Evolutionary conservation across 2,888 invertebrate species (phyloP).

Genomic region (Philereme transversata): DNA sequence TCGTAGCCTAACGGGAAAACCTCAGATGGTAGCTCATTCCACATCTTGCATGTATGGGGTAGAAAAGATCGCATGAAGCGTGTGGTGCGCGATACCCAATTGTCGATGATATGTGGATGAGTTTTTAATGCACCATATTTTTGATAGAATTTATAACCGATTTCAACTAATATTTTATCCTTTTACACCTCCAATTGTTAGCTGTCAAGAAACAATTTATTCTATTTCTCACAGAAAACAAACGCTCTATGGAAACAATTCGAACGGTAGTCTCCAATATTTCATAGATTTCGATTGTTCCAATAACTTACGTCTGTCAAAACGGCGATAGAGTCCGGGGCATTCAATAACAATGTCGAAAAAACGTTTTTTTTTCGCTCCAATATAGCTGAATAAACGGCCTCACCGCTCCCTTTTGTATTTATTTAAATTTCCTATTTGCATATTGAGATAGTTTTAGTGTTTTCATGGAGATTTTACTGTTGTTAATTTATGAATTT

Average conservation of each 20-base stretch:
- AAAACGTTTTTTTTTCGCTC: constrained; percentile 33
- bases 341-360: constrained; percentile 45
- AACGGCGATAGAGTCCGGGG: constrained; percentile 50
- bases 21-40: too few relatives aligned
- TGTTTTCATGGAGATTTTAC: constrained; percentile 35
- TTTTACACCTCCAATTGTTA: constrained; percentile 9
- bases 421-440: constrained; percentile 49
- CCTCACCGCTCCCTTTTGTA: constrained; percentile 40
- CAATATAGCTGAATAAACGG: constrained; percentile 44
- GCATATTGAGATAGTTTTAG: constrained; percentile 48
- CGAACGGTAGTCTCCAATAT: constrained; percentile 54
- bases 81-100: too few relatives aligned
- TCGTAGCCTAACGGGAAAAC: too few relatives aligned
- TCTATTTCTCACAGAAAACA: constrained; percentile 40
- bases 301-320: constrained; percentile 64
- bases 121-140: too few relatives aligned
- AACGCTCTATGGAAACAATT: constrained; percentile 43
- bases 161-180: constrained; percentile 6
- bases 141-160: background rate
- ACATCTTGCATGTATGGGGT: too few relatives aligned
- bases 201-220: constrained; percentile 31
- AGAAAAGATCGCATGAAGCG: too few relatives aligned
- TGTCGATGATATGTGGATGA: too few relatives aligned
- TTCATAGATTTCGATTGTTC: constrained; percentile 57
- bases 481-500: constrained; percentile 32